These are phyloP conservation scores for Aplochiton taeniatus DNA, from an alignment of 2,797 vertebrate species.

Conservation along the genomic window DNA sequence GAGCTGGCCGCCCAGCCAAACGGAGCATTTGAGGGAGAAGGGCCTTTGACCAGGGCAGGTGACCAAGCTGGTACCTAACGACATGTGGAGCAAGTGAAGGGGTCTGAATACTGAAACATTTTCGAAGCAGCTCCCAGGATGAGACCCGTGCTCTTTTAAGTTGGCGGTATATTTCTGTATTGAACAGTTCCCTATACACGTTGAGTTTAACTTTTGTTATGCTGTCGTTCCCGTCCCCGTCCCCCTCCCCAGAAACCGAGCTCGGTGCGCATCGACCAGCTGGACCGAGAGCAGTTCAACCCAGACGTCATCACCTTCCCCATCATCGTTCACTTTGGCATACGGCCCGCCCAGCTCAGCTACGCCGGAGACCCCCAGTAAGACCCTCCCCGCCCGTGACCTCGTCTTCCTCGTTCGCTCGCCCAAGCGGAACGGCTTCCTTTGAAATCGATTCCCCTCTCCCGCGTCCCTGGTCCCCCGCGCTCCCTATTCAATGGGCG, in stretches of 20 bases:
- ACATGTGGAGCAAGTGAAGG: no score
- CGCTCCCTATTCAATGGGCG: constrained; percentile 28
- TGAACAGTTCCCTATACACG: neutral
- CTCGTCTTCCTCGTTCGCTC: neutral
- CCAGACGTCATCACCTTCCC: constrained; percentile 98
- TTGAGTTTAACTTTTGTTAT: neutral
- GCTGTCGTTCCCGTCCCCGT: no score
- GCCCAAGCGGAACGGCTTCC: neutral
- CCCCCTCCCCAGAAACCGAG: constrained; percentile 98
- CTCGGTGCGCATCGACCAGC: constrained; percentile 97
- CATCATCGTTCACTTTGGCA: constrained; percentile 98
- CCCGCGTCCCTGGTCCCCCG: constrained; percentile 10
- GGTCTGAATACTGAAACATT: no score
- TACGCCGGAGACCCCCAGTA: constrained; percentile 99
- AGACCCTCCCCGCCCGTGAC: constrained; percentile 52
- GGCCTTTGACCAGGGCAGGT: no score
- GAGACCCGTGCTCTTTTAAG: no score
- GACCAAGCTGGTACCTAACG: no score
- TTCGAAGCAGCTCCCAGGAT: no score
- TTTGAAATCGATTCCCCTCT: neutral
- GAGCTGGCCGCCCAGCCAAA: no score
- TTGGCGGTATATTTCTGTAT: no score
- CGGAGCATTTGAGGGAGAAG: no score
- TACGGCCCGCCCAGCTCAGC: constrained; percentile 97
- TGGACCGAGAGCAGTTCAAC: constrained; percentile 98